These are phyloP conservation scores for Hypomecis atomaria DNA, from an alignment of 2,888 invertebrate genomes.

Conservation along the genomic window DNA sequence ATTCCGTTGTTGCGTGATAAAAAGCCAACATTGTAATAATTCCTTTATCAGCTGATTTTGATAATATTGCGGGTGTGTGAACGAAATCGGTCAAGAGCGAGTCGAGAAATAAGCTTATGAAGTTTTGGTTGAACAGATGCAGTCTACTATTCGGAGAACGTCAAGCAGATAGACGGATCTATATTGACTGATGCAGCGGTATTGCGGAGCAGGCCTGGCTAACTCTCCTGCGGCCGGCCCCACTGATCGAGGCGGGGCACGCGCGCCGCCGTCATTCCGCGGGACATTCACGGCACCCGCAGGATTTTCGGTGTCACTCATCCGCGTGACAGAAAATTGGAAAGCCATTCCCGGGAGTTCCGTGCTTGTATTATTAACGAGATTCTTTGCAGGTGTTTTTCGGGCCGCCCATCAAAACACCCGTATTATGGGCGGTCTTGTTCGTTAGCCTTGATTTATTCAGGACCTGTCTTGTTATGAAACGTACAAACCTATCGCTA, in stretches of 20 bases:
- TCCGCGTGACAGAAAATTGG: constrained; percentile 48
- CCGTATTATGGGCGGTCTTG: constrained; percentile 28
- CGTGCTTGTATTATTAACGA: constrained; percentile 44
- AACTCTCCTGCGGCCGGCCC: constrained; percentile 29
- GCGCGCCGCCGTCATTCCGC: constrained; percentile 45
- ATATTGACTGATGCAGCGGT: neutral
- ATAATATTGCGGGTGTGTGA: too few relatives aligned
- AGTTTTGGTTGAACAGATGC: too few relatives aligned
- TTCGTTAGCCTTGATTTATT: constrained; percentile 30
- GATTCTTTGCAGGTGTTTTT: constrained; percentile 40
- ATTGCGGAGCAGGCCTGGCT: neutral
- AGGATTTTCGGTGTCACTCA: constrained; percentile 53
- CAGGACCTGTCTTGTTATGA: constrained; percentile 14
- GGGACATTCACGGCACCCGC: constrained; percentile 45
- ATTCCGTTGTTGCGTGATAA: too few relatives aligned
- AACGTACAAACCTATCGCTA: neutral
- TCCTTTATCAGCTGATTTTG: too few relatives aligned
- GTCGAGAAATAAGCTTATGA: too few relatives aligned
- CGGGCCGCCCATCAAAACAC: constrained; percentile 28
- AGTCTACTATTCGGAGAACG: too few relatives aligned
- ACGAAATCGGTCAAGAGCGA: too few relatives aligned
- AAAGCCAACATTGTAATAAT: too few relatives aligned
- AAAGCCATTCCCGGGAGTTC: constrained; percentile 45
- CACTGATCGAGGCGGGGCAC: constrained; percentile 48
- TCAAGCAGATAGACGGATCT: too few relatives aligned